phyloP scores from a whole-genome alignment of 2,888 invertebrate species.

The Dioctria rufipes region DNA sequence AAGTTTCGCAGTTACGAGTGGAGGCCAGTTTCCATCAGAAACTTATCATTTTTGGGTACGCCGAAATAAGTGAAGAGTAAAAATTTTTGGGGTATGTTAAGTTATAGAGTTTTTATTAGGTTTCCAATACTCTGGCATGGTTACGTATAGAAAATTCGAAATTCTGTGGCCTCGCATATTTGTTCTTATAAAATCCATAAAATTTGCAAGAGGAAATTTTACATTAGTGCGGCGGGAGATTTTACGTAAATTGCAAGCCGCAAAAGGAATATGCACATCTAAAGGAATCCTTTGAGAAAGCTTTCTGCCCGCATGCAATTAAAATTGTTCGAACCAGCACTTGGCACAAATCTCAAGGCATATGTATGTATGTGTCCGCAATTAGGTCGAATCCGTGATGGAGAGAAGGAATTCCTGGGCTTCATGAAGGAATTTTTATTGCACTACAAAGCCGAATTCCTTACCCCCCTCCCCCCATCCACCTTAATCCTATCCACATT shows the following conservation, averaged over 20 bases:
- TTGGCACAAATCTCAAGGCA: constrained; percentile 47
- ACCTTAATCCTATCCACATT: neutral
- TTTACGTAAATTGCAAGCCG: constrained; percentile 19
- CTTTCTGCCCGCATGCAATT: constrained; percentile 48
- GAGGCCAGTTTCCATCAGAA: neutral
- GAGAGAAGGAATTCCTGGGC: constrained; percentile 50
- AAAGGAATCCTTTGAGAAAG: constrained; percentile 35
- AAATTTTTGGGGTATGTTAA: constrained; percentile 2
- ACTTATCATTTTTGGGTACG: constrained; percentile 10
- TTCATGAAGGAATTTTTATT: constrained; percentile 51
- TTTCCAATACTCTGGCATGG: too few species aligned
- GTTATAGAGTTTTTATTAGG: neutral
- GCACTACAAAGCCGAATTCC: constrained; percentile 50
- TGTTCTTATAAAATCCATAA: neutral
- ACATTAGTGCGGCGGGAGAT: too few species aligned
- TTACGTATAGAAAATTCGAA: neutral
- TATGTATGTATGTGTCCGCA: constrained; percentile 43
- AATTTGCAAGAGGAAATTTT: too few species aligned
- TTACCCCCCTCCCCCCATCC: too few species aligned
- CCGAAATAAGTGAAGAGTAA: constrained; percentile 19
- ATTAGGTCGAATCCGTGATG: constrained; percentile 51
- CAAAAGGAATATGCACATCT: constrained; percentile 5
- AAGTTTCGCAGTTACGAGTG: constrained; percentile 1
- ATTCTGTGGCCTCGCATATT: neutral
- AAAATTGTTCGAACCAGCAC: constrained; percentile 50